phyloP scores from a whole-genome alignment of 92 coral and sea anemone genomes.

The Chrysogorgia sp. region DNA sequence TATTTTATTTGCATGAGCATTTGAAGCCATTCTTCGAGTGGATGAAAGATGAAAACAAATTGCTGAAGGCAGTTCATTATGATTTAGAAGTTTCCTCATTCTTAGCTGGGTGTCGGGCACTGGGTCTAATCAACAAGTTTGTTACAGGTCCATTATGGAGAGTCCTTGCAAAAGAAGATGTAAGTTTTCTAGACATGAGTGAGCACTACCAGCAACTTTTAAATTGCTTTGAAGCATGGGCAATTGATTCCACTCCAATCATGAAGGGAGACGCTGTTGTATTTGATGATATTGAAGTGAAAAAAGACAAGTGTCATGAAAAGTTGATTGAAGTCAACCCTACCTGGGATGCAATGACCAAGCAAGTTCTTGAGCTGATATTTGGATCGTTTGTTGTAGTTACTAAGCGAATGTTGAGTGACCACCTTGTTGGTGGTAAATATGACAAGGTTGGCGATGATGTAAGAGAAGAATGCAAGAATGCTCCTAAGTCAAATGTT shows the following conservation, averaged over 20 bases:
- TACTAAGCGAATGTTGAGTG: slow-evolving; percentile 39
- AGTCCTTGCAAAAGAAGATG: slow-evolving; percentile 35
- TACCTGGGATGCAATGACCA: slow-evolving; percentile 39
- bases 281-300: slow-evolving; percentile 28
- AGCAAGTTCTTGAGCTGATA: slow-evolving; percentile 46
- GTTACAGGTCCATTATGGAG: slow-evolving; percentile 48
- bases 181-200: slow-evolving; percentile 34
- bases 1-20: slow-evolving; percentile 30
- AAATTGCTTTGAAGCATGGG: slow-evolving; percentile 38
- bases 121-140: slow-evolving; percentile 40
- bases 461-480: slow-evolving; percentile 10
- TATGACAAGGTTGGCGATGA: slow-evolving; percentile 37
- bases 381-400: slow-evolving; percentile 46
- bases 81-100: slow-evolving; percentile 36
- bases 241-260: slow-evolving; percentile 39
- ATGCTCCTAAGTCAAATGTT: slow-evolving; percentile 45
- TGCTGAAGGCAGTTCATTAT: slow-evolving; percentile 41
- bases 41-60: slow-evolving; percentile 35
- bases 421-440: slow-evolving; percentile 49
- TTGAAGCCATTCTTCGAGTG: slow-evolving; percentile 22
- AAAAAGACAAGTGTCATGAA: slow-evolving; percentile 19
- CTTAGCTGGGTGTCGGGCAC: slow-evolving; percentile 46
- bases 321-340: slow-evolving; percentile 27
- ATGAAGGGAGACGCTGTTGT: slow-evolving; percentile 27
- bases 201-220: slow-evolving; percentile 24